A percentile compares a stretch with the other conserved stretches of the same genome.
phyloP scores from a whole-genome alignment of 1,140 invertebrate genomes.

The Aphelinus certus region DNA sequence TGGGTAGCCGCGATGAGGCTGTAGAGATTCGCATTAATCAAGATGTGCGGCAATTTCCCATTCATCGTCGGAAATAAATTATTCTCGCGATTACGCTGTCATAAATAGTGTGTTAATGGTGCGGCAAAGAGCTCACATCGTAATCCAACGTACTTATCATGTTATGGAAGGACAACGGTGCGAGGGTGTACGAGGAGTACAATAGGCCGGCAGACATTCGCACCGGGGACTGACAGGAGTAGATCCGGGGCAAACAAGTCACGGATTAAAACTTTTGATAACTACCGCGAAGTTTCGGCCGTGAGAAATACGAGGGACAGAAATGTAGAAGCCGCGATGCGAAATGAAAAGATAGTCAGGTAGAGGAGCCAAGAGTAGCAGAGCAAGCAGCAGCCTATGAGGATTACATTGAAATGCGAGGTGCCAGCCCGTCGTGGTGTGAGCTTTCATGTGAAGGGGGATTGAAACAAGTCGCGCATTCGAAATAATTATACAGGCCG shows the following conservation, averaged over 20 bases:
- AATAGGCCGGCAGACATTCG: background rate
- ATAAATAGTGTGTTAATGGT: no score
- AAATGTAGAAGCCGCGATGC: background rate
- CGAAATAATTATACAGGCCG: slow-evolving; percentile 36
- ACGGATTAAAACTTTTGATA: slow-evolving; percentile 36
- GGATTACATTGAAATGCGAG: slow-evolving; percentile 42
- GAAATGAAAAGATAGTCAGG: background rate
- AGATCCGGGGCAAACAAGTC: slow-evolving; percentile 5
- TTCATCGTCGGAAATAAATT: no score
- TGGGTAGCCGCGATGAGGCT: no score
- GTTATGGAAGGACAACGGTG: background rate
- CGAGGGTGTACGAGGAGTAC: background rate
- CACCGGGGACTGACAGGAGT: background rate
- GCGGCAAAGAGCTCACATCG: background rate
- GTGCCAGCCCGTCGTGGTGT: slow-evolving; percentile 2
- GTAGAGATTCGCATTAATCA: no score
- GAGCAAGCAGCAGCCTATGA: background rate
- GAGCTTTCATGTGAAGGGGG: slow-evolving; percentile 12
- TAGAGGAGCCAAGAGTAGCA: slow-evolving; percentile 3
- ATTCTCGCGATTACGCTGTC: no score
- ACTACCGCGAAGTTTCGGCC: background rate
- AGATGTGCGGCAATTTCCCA: no score
- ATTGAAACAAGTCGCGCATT: slow-evolving; percentile 38
- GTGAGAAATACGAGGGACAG: background rate
- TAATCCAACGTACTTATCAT: background rate